A percentile compares a stretch with the other conserved stretches of the same genome.
phyloP scores from a whole-genome alignment of 2,888 invertebrate genomes.

The Noctua janthe region DNA sequence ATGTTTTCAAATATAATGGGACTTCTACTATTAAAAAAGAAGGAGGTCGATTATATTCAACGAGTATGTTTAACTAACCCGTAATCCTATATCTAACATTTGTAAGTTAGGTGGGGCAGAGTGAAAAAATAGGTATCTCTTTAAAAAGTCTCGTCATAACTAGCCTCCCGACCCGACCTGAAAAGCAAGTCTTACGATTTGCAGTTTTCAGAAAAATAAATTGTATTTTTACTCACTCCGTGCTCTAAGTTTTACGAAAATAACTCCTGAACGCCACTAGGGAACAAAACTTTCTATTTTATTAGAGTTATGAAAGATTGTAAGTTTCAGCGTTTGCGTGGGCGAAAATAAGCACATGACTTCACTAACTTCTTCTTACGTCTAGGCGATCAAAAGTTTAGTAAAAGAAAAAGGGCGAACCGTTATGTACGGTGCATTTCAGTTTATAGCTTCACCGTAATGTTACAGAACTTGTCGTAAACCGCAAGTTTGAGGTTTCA shows the following conservation, averaged over 20 bases:
- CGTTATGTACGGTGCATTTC: too few species aligned
- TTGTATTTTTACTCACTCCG: too few species aligned
- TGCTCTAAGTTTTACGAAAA: not conserved
- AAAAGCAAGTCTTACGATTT: not conserved
- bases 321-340: slow-evolving; percentile 3
- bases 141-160: not conserved
- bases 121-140: not conserved
- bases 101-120: not conserved
- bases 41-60: not conserved
- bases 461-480: not conserved
- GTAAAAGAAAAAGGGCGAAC: not conserved
- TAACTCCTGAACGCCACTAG: not conserved
- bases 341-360: not conserved
- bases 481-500: not conserved
- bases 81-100: not conserved
- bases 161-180: too few species aligned
- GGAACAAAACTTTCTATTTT: slow-evolving; percentile 27
- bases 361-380: not conserved
- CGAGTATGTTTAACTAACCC: not conserved
- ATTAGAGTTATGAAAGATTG: slow-evolving; percentile 22
- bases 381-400: slow-evolving; percentile 17
- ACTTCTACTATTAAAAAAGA: not conserved
- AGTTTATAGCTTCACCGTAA: not conserved
- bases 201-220: not conserved
- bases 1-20: not conserved